phyloP scores from a whole-genome alignment of 2,797 vertebrate genomes.

The Sebastes reedi region DNA sequence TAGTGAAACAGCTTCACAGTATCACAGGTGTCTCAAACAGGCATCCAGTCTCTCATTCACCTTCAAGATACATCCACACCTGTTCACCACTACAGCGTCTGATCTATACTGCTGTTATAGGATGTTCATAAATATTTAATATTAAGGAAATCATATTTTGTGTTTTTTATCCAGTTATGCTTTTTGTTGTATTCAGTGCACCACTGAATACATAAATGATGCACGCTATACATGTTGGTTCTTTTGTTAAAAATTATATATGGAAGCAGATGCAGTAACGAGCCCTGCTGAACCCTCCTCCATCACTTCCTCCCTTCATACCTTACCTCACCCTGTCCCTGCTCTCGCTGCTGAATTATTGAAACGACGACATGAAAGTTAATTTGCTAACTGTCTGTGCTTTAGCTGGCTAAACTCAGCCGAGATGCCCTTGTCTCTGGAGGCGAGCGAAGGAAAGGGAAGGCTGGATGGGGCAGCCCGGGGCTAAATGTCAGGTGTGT shows the following conservation, averaged over 20 bases:
- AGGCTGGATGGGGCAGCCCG: constrained; percentile 67
- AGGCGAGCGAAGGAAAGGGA: constrained; percentile 49
- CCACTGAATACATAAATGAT: constrained; percentile 27
- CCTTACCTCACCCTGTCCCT: constrained; percentile 56
- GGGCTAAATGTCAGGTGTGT: constrained; percentile 82
- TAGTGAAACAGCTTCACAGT: constrained; percentile 45
- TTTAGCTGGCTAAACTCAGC: constrained; percentile 81
- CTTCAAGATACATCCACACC: constrained; percentile 29
- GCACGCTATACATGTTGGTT: constrained; percentile 36
- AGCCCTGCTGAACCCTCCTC: constrained; percentile 35
- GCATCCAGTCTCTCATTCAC: constrained; percentile 29
- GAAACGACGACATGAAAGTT: constrained; percentile 81
- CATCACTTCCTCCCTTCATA: constrained; percentile 53
- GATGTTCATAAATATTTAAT: constrained; percentile 52
- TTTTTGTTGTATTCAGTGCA: constrained; percentile 3
- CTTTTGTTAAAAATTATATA: constrained; percentile 18
- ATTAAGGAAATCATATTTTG: constrained; percentile 37
- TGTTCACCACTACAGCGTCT: not conserved
- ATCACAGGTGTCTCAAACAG: constrained; percentile 57
- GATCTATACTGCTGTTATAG: constrained; percentile 22
- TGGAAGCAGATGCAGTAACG: constrained; percentile 28
- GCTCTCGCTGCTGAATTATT: constrained; percentile 78
- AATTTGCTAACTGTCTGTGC: constrained; percentile 83
- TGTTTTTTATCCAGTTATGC: constrained; percentile 13
- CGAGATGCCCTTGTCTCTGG: constrained; percentile 76